phyloP scores from a whole-genome alignment of 2,113 vertebrate species.

The Pterophyllum scalare region DNA sequence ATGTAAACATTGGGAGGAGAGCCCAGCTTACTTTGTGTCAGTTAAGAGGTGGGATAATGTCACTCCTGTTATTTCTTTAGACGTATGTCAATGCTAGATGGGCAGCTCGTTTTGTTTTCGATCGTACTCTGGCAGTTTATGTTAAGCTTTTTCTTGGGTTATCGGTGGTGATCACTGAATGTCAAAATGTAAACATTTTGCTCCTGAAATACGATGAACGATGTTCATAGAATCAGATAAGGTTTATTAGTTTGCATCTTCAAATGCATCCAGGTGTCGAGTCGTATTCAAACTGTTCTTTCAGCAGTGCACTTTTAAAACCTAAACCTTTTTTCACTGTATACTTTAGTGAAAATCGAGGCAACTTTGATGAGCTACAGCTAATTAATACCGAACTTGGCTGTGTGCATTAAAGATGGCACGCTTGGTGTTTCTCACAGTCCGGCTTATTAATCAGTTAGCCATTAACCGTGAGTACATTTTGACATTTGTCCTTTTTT shows the following conservation, averaged over 20 bases:
- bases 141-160: conserved; percentile 30
- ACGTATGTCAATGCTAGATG: conserved; percentile 27
- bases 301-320: conserved; percentile 63
- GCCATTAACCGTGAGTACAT: conserved; percentile 50
- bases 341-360: background rate
- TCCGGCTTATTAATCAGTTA: conserved; percentile 52
- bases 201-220: conserved; percentile 14
- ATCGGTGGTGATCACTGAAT: conserved; percentile 48
- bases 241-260: conserved; percentile 22
- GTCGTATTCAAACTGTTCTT: conserved; percentile 50
- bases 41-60: conserved; percentile 23
- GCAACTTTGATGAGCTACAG: conserved; percentile 19
- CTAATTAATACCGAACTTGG: conserved; percentile 44
- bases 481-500: conserved; percentile 47
- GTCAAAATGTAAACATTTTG: conserved; percentile 22
- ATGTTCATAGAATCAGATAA: conserved; percentile 2
- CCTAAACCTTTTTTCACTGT: background rate
- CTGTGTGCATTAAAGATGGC: conserved; percentile 46
- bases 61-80: conserved; percentile 43
- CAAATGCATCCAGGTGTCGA: conserved; percentile 29
- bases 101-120: conserved; percentile 51
- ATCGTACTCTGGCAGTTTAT: conserved; percentile 13
- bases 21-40: background rate
- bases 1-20: conserved; percentile 12
- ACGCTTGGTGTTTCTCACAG: conserved; percentile 63